Evolutionary conservation across 2,113 vertebrate genomes (phyloP).

Genomic region (Bucco capensis): DNA sequence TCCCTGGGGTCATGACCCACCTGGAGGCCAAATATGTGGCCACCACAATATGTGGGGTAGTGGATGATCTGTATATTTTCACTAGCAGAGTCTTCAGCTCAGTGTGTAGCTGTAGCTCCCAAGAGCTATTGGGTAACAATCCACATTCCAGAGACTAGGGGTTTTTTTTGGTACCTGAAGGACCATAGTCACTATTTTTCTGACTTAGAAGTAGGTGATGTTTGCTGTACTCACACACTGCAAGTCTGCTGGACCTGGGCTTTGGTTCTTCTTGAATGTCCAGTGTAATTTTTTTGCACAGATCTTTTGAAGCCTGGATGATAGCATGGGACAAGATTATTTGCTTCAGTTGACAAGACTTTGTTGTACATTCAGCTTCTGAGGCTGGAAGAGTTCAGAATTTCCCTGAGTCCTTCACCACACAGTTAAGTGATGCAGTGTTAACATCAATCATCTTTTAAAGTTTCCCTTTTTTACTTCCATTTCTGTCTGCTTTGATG

Average conservation of each 20-base stretch:
- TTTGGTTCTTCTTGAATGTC: not conserved
- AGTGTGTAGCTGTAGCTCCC: not conserved
- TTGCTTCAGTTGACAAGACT: not conserved
- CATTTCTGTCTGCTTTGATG: not conserved
- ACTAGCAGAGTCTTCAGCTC: slow-evolving; percentile 5
- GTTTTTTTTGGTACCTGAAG: not conserved
- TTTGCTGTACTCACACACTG: not conserved
- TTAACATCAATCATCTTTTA: not conserved
- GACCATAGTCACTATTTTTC: not conserved
- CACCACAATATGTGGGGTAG: slow-evolving; percentile 27
- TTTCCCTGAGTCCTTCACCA: not conserved
- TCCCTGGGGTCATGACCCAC: slow-evolving; percentile 59
- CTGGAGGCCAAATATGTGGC: slow-evolving; percentile 51
- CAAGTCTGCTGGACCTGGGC: not conserved
- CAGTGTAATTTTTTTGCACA: not conserved
- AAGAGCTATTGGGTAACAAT: not conserved
- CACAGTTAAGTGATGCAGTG: not conserved
- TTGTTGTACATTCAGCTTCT: not conserved
- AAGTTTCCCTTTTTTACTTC: not conserved
- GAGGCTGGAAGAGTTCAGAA: not conserved
- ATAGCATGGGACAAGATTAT: not conserved
- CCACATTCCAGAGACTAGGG: not conserved
- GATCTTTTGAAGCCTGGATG: not conserved
- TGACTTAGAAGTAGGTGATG: not conserved
- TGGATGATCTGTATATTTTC: slow-evolving; percentile 56